phyloP scores from a whole-genome alignment of 2,797 vertebrate genomes.

The Chelonia mydas region DNA sequence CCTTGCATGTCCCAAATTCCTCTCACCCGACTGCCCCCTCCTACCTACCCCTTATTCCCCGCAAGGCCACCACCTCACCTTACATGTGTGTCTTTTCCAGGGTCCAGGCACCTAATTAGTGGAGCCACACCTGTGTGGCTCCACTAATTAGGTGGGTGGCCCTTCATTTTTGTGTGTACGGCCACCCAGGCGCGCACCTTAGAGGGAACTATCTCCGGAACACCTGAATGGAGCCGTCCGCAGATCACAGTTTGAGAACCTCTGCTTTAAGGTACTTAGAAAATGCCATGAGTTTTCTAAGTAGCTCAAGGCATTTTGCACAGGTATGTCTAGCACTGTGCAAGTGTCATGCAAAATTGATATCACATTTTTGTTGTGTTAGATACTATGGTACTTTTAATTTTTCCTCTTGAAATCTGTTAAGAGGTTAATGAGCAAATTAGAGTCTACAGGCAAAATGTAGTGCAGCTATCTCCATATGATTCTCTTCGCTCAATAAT shows the following conservation, averaged over 20 bases:
- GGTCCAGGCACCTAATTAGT: too few species aligned
- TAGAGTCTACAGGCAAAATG: slow-evolving; percentile 2
- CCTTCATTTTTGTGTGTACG: background rate
- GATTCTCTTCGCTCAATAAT: background rate
- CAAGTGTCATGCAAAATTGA: slow-evolving; percentile 2
- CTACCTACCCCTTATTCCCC: too few species aligned
- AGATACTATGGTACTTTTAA: background rate
- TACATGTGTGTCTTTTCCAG: too few species aligned
- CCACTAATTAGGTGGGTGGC: too few species aligned
- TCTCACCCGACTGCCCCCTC: too few species aligned
- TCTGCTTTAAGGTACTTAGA: slow-evolving; percentile 4
- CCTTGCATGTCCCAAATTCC: too few species aligned
- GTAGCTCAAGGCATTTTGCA: slow-evolving; percentile 20
- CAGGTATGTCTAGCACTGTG: background rate
- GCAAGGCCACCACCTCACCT: too few species aligned
- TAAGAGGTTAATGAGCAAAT: background rate
- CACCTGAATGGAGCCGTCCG: too few species aligned
- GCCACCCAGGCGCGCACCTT: too few species aligned
- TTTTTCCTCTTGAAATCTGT: background rate
- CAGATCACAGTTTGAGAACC: too few species aligned
- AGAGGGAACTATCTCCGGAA: too few species aligned
- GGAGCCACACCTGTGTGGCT: too few species aligned
- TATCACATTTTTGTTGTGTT: background rate
- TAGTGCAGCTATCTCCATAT: background rate
- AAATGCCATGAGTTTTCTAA: slow-evolving; percentile 3